phyloP scores from a whole-genome alignment of 2,888 invertebrate genomes.

The Cryptophagus acutangulus region DNA sequence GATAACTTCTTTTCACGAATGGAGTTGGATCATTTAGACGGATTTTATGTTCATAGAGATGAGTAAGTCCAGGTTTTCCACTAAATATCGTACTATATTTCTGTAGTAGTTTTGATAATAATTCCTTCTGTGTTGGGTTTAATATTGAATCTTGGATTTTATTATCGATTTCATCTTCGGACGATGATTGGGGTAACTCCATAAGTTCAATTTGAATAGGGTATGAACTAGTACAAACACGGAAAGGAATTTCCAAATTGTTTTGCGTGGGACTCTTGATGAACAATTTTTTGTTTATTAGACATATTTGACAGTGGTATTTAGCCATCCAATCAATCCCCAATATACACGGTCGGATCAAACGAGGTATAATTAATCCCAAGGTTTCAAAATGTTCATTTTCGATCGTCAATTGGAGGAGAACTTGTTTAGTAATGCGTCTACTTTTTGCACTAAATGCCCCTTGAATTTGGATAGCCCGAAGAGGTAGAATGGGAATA shows the following conservation, averaged over 20 bases:
- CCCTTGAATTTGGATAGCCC: constrained; percentile 10
- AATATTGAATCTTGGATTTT: not conserved
- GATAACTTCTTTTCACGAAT: constrained; percentile 10
- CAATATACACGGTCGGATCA: constrained; percentile 9
- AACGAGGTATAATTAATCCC: not conserved
- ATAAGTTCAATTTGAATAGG: no score
- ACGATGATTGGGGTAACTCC: no score
- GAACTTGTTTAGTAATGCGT: constrained; percentile 9
- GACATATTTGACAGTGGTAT: not conserved
- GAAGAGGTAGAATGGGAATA: constrained; percentile 8
- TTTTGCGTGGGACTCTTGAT: no score
- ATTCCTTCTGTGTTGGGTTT: not conserved
- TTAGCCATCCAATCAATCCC: constrained; percentile 9
- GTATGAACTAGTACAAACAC: no score
- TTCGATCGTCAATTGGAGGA: not conserved
- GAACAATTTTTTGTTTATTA: no score
- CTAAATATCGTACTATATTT: constrained; percentile 4
- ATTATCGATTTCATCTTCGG: not conserved
- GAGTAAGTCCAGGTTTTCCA: constrained; percentile 10
- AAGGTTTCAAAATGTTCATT: no score
- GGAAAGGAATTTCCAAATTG: no score
- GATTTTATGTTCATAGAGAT: constrained; percentile 11
- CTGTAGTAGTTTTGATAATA: not conserved
- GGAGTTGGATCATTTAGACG: constrained; percentile 8
- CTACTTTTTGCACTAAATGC: constrained; percentile 9